Conservation (phyloP, 2,797 vertebrate genomes). For the Bradypodion ventrale region DNA sequence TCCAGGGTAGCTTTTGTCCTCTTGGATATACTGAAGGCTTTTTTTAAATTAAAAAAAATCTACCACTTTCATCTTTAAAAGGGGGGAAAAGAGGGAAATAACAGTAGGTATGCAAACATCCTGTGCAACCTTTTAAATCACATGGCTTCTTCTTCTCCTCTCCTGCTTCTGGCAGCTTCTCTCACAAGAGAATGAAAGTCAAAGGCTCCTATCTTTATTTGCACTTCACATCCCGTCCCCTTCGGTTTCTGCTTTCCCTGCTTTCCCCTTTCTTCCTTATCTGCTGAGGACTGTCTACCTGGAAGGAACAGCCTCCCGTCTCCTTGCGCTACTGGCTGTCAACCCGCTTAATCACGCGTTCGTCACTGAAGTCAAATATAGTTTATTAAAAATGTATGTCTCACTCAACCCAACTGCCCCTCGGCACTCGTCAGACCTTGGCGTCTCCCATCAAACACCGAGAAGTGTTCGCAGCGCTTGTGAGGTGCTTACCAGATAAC, state of each 20-base stretch:
- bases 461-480: slow-evolving; percentile 41
- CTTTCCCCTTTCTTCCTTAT: slow-evolving; percentile 55
- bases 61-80: not conserved
- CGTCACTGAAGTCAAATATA: slow-evolving; percentile 67
- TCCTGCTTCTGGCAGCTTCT: slow-evolving; percentile 54
- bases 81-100: not conserved
- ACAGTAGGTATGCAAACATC: not conserved
- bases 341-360: slow-evolving; percentile 70
- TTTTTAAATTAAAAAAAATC: not conserved
- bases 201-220: slow-evolving; percentile 64
- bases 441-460: slow-evolving; percentile 44
- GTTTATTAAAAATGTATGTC: slow-evolving; percentile 68
- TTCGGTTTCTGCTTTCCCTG: slow-evolving; percentile 49
- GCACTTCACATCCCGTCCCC: slow-evolving; percentile 64
- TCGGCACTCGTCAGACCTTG: slow-evolving; percentile 60
- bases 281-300: slow-evolving; percentile 69
- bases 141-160: not conserved
- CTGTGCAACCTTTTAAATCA: not conserved
- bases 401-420: slow-evolving; percentile 59
- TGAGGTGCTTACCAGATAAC: slow-evolving; percentile 30
- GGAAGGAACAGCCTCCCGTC: slow-evolving; percentile 65
- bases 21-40: not conserved
- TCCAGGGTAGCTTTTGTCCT: too few species aligned
- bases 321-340: slow-evolving; percentile 68
- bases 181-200: slow-evolving; percentile 58